Evolutionary conservation across 1,140 invertebrate genomes (phyloP).

Genomic region (Ephestia elutella): DNA sequence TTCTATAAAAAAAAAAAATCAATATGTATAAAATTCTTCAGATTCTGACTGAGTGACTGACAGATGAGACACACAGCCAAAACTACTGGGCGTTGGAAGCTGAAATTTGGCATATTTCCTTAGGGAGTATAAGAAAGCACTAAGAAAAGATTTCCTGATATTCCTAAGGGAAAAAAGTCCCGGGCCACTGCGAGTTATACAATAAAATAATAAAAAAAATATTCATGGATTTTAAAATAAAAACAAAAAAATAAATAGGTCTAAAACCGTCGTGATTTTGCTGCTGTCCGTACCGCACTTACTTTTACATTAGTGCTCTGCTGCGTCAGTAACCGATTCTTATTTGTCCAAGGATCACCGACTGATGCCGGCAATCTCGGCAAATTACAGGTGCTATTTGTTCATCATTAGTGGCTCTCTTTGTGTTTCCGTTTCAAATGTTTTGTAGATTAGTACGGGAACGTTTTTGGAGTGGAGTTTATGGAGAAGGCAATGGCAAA

Average conservation of each 20-base stretch:
- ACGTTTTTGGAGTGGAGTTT: neutral
- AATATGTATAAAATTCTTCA: no score
- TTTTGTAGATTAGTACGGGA: neutral
- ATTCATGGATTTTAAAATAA: neutral
- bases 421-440: neutral
- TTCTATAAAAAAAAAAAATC: no score
- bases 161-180: no score
- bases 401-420: slow-evolving; percentile 3
- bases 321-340: slow-evolving; percentile 4
- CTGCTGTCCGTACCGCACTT: neutral
- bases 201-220: no score
- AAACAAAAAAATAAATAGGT: neutral
- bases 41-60: no score
- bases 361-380: neutral
- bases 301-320: slow-evolving; percentile 2
- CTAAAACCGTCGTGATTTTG: neutral
- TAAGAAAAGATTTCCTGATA: no score
- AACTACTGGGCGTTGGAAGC: no score
- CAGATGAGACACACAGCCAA: no score
- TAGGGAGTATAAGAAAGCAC: no score
- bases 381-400: slow-evolving; percentile 8
- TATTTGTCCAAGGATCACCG: neutral
- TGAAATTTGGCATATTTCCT: no score
- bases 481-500: no score
- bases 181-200: no score